Percentiles rank a stretch among this genome's conserved stretches.
phyloP scores from a whole-genome alignment of 2,888 invertebrate species.

The Calameuta idolon region DNA sequence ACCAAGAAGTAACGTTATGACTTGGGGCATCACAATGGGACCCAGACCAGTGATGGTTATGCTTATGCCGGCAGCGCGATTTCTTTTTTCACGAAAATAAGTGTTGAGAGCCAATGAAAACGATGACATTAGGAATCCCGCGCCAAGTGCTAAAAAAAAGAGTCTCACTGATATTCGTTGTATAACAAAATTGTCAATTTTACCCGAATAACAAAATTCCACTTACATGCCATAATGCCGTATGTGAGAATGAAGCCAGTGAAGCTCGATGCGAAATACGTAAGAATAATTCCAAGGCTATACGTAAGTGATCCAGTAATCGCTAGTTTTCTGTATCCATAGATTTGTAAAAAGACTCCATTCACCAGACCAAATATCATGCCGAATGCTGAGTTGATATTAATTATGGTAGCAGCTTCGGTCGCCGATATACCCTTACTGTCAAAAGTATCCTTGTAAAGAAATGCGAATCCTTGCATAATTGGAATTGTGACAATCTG shows the following conservation, averaged over 20 bases:
- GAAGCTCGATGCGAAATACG: slow-evolving; percentile 72
- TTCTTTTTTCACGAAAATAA: slow-evolving; percentile 74
- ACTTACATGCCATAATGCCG: slow-evolving; percentile 79
- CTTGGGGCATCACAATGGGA: slow-evolving; percentile 75
- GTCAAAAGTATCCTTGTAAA: slow-evolving; percentile 75
- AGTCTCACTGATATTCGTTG: slow-evolving; percentile 16
- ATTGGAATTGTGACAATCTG: slow-evolving; percentile 70
- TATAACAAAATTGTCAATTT: neutral
- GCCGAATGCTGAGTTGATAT: slow-evolving; percentile 76
- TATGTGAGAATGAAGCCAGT: slow-evolving; percentile 74
- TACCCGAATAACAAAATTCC: neutral
- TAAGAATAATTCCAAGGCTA: slow-evolving; percentile 72
- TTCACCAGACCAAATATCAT: slow-evolving; percentile 76
- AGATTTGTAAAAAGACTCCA: slow-evolving; percentile 73
- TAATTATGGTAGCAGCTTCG: slow-evolving; percentile 74
- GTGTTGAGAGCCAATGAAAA: slow-evolving; percentile 76
- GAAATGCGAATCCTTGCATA: slow-evolving; percentile 75
- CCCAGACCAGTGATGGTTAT: slow-evolving; percentile 77
- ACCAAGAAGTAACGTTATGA: slow-evolving; percentile 71
- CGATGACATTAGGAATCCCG: slow-evolving; percentile 73
- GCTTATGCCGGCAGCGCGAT: slow-evolving; percentile 73
- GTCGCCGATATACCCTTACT: slow-evolving; percentile 72
- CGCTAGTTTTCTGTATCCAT: slow-evolving; percentile 76
- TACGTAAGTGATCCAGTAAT: slow-evolving; percentile 71
- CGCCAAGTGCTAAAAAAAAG: slow-evolving; percentile 73